Conservation (phyloP, 2,797 vertebrate species). For the Clamator glandarius region DNA sequence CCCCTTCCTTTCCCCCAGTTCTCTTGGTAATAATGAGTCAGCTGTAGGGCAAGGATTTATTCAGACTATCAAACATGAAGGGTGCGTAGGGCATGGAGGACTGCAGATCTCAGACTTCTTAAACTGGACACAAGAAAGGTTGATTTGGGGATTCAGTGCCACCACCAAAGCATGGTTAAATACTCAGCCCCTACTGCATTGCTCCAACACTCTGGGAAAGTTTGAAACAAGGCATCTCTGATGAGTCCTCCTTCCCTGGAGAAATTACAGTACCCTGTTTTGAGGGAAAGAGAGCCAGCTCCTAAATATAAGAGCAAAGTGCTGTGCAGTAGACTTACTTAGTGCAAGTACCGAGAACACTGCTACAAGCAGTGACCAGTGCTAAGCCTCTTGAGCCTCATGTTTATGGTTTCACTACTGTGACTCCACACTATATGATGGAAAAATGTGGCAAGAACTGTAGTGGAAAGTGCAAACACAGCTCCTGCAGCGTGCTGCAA, state of each 20-base stretch:
- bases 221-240: not conserved
- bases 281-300: not conserved
- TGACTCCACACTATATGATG: not conserved
- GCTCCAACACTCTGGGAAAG: not conserved
- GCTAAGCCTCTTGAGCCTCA: not conserved
- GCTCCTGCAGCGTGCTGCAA: not conserved
- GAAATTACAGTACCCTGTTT: not conserved
- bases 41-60: not conserved
- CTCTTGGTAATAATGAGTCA: not conserved
- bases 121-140: not conserved
- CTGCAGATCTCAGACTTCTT: not conserved
- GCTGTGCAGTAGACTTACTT: not conserved
- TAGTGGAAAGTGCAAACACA: not conserved
- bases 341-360: not conserved
- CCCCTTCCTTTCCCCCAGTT: not conserved
- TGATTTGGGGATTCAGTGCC: not conserved
- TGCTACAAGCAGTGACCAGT: not conserved
- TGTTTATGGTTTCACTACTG: not conserved
- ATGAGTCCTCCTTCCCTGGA: not conserved
- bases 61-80: not conserved
- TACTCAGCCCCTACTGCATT: not conserved
- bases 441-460: slow-evolving; percentile 40
- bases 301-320: not conserved
- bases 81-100: not conserved
- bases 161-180: not conserved